phyloP scores from a whole-genome alignment of 92 coral and sea anemone genomes.

The Umimayanthus kanabou region DNA sequence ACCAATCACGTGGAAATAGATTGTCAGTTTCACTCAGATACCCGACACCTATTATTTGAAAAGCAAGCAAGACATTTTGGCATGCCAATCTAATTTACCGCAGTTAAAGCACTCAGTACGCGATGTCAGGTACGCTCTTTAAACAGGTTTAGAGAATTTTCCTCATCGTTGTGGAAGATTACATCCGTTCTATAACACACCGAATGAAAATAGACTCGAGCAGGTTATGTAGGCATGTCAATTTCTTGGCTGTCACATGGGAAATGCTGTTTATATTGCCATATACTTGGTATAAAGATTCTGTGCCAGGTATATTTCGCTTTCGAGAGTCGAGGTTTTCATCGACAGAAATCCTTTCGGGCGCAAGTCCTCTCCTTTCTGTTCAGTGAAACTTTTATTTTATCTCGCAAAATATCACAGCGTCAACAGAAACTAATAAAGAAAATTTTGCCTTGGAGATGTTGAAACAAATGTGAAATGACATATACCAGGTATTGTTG shows the following conservation, averaged over 20 bases:
- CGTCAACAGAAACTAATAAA: neutral
- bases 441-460: conserved; percentile 3
- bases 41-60: conserved; percentile 68
- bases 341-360: too few relatives aligned
- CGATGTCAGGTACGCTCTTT: neutral
- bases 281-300: neutral
- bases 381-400: neutral
- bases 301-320: too few relatives aligned
- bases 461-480: conserved; percentile 32
- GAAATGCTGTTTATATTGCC: conserved; percentile 18
- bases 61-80: conserved; percentile 45
- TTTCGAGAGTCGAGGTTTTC: neutral
- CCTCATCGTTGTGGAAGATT: neutral
- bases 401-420: conserved; percentile 2
- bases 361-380: neutral
- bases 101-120: conserved; percentile 38
- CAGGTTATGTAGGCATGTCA: neutral
- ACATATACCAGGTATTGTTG: conserved; percentile 38
- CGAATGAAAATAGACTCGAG: neutral
- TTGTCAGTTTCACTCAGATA: conserved; percentile 79
- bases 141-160: neutral
- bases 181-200: neutral
- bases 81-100: conserved; percentile 37
- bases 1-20: conserved; percentile 78
- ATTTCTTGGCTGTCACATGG: conserved; percentile 26